phyloP scores from a whole-genome alignment of 2,113 vertebrate species.

The Cyanoramphus novaezelandiae region DNA sequence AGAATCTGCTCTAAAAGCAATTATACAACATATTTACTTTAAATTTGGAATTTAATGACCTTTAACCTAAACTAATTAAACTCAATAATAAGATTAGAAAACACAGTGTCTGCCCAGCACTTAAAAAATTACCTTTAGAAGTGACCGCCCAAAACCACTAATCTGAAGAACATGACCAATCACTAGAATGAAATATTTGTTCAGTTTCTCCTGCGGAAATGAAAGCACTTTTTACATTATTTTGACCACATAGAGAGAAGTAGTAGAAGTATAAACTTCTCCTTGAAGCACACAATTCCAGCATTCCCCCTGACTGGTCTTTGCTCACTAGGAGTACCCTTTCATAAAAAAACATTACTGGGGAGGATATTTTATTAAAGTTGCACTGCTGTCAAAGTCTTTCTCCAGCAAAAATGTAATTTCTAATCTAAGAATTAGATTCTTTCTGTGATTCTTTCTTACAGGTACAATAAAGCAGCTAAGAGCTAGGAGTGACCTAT shows the following conservation, averaged over 20 bases:
- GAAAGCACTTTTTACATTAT: neutral
- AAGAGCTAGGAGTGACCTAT: neutral
- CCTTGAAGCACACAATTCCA: neutral
- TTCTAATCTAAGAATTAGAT: neutral
- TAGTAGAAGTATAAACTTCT: neutral
- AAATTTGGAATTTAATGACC: neutral
- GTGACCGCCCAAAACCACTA: neutral
- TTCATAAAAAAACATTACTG: neutral
- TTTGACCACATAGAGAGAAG: neutral
- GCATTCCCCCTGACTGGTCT: neutral
- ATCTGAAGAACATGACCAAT: neutral
- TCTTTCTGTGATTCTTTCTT: neutral
- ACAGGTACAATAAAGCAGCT: neutral
- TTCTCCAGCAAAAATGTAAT: neutral
- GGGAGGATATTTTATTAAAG: neutral
- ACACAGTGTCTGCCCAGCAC: neutral
- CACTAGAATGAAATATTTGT: neutral
- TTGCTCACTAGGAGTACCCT: neutral
- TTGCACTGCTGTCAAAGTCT: neutral
- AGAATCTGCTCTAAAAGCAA: neutral
- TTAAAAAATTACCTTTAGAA: neutral
- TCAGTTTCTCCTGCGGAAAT: neutral
- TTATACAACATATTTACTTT: neutral
- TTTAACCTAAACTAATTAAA: slow-evolving; percentile 10
- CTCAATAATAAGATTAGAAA: neutral